Conservation (phyloP, 1,140 invertebrate species). For the Panagrolaimus sp. region DNA sequence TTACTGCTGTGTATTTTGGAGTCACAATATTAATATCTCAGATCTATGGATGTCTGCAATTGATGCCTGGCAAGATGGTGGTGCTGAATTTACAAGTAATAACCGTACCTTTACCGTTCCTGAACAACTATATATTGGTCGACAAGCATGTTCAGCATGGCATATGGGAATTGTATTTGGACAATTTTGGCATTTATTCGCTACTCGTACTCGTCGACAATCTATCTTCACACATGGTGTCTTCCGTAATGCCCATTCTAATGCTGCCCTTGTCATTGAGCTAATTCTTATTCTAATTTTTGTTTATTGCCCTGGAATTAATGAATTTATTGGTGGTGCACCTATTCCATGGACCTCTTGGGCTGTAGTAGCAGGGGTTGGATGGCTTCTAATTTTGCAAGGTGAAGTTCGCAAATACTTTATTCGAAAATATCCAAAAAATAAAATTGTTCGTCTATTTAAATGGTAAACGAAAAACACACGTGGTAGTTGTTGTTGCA, state of each 20-base stretch:
- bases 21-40: constrained; percentile 27
- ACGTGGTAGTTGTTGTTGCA: no score
- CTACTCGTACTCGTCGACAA: constrained; percentile 25
- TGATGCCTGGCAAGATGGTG: constrained; percentile 27
- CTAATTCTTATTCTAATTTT: constrained; percentile 27
- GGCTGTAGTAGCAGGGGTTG: constrained; percentile 34
- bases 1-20: constrained; percentile 33
- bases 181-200: constrained; percentile 38
- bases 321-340: constrained; percentile 31
- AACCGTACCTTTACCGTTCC: constrained; percentile 25
- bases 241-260: constrained; percentile 20
- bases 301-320: constrained; percentile 36
- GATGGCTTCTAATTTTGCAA: constrained; percentile 32
- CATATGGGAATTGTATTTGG: constrained; percentile 50
- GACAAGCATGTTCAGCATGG: constrained; percentile 42
- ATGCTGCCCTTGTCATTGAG: constrained; percentile 28
- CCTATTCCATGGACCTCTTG: constrained; percentile 38
- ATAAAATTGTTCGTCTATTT: constrained; percentile 11
- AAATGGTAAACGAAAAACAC: constrained; percentile 19
- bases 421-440: constrained; percentile 17
- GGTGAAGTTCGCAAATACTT: constrained; percentile 37
- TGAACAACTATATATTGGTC: constrained; percentile 33
- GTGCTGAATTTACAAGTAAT: constrained; percentile 26
- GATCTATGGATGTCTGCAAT: constrained; percentile 27
- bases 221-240: constrained; percentile 38